Evolutionary conservation across 1,140 invertebrate genomes (phyloP), one percentile per base, ranked within the genome.

Genomic region (Caenorhabditis briggsae): DNA sequence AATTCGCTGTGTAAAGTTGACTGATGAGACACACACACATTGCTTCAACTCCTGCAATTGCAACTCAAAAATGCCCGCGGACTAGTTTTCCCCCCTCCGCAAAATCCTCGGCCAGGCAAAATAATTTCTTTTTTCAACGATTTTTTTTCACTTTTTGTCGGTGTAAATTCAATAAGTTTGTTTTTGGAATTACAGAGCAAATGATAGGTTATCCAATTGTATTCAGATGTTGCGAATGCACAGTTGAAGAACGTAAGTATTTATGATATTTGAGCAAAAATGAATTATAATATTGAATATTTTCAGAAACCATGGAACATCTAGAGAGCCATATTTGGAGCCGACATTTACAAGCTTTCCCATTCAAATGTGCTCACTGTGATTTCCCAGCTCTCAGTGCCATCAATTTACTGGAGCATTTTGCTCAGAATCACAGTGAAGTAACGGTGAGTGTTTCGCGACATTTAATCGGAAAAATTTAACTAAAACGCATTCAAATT

Each of bases 141-240:
- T 64, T 64, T 33, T 33, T 64, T 41, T n/a, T n/a, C n/a, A n/a
- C 11, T 0, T 41, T n/a, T 16, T n/a, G 0, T 20, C 5, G n/a
- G 20, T 20, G 16, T n/a, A 58, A 58, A n/a, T 58, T 58, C 16
- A 53, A 53, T 53, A 11, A 53, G 56, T 33, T 53, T 53, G 11
- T 53, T 53, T 16, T 2, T 14, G 50, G 5, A 11, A 53, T 14
- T 14, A 14, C 16, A 11, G 50, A 53, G 25, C 20, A 1, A 70
- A 78, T 78, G 70, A 78, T 78, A 20, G 70, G 70, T 18, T 78
- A 50, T 23, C 70, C 70, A 23, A 78, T 78, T 12, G 70, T 78
- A 18, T 78, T 78, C 46, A 18, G 70, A 78, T 78, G 70, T 33
- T 78, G 70, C n/a, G 70, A 78, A 78, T 78, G 70, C n/a, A 78